A percentile compares a stretch with the other conserved stretches of the same genome.
These are phyloP conservation scores for Drosophila parthenogenetica DNA, from an alignment of 2,888 invertebrate species.

Conservation along the genomic window DNA sequence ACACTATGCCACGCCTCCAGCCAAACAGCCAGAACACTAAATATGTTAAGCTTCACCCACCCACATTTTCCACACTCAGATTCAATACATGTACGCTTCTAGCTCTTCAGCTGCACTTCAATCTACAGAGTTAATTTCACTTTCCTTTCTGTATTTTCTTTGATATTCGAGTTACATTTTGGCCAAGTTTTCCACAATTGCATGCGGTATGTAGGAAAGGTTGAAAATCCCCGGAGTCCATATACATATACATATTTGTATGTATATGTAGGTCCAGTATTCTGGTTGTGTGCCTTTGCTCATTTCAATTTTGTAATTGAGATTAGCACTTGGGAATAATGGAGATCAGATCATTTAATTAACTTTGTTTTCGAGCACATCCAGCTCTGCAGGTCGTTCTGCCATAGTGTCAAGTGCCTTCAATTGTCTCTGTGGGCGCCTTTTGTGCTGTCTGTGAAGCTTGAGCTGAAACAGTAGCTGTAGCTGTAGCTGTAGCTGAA, in stretches of 20 bases:
- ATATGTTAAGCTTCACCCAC: slow-evolving; percentile 29
- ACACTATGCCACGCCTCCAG: slow-evolving; percentile 29
- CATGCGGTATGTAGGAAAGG: slow-evolving; percentile 18
- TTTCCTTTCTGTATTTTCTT: slow-evolving; percentile 76
- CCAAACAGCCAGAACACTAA: slow-evolving; percentile 9
- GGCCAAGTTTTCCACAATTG: slow-evolving; percentile 62
- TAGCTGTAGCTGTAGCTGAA: slow-evolving; percentile 36
- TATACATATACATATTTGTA: slow-evolving; percentile 4
- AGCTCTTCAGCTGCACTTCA: slow-evolving; percentile 56
- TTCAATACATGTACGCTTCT: slow-evolving; percentile 12
- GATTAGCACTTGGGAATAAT: slow-evolving; percentile 82
- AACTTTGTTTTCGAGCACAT: slow-evolving; percentile 81
- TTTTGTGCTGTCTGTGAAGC: slow-evolving; percentile 37
- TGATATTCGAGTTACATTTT: slow-evolving; percentile 77
- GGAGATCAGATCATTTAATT: slow-evolving; percentile 84
- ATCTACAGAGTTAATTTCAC: slow-evolving; percentile 72
- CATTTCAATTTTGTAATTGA: slow-evolving; percentile 83
- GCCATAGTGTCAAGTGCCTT: slow-evolving; percentile 60
- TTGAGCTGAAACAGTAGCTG: too few species aligned
- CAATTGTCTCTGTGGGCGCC: slow-evolving; percentile 47
- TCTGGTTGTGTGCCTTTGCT: slow-evolving; percentile 58
- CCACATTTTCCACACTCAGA: background rate
- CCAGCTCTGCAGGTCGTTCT: slow-evolving; percentile 41
- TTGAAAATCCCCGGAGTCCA: slow-evolving; percentile 26
- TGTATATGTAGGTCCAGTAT: slow-evolving; percentile 25